Conservation (phyloP, 1,140 invertebrate species). For the Penaeus chinensis region DNA sequence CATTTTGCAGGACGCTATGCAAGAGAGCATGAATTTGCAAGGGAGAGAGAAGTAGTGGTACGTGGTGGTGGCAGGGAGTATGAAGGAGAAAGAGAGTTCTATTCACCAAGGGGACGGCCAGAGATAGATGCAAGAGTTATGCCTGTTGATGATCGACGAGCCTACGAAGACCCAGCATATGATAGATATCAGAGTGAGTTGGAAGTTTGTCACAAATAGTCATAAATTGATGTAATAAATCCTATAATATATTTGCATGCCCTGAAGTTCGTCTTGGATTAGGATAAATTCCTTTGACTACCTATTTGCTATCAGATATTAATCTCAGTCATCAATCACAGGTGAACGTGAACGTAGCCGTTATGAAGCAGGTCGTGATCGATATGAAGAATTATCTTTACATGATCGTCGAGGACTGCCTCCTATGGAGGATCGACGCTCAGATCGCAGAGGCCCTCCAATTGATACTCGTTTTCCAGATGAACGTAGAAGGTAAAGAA, state of each 20-base stretch:
- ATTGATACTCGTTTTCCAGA: conserved; percentile 49
- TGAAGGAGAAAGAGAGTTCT: conserved; percentile 50
- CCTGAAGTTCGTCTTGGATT: too few species aligned
- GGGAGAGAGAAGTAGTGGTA: conserved; percentile 48
- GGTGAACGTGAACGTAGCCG: conserved; percentile 42
- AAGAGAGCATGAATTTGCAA: conserved; percentile 47
- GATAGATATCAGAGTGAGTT: conserved; percentile 50
- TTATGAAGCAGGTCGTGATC: conserved; percentile 37
- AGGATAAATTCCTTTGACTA: too few species aligned
- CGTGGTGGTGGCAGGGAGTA: conserved; percentile 37
- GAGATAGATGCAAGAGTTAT: conserved; percentile 49
- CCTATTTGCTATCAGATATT: too few species aligned
- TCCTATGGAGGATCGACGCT: conserved; percentile 25
- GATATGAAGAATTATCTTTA: conserved; percentile 41
- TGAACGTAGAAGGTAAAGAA: conserved; percentile 42
- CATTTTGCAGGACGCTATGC: conserved; percentile 39
- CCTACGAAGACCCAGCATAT: conserved; percentile 51
- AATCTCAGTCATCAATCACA: not conserved
- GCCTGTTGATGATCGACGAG: conserved; percentile 41
- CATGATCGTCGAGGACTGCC: conserved; percentile 45
- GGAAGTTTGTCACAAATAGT: too few species aligned
- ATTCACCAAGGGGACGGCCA: conserved; percentile 30
- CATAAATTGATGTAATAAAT: too few species aligned
- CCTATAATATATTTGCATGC: too few species aligned
- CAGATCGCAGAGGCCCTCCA: conserved; percentile 30